Evolutionary conservation across 2,797 vertebrate genomes (phyloP).

Genomic region (Chiroxiphia lanceolata): DNA sequence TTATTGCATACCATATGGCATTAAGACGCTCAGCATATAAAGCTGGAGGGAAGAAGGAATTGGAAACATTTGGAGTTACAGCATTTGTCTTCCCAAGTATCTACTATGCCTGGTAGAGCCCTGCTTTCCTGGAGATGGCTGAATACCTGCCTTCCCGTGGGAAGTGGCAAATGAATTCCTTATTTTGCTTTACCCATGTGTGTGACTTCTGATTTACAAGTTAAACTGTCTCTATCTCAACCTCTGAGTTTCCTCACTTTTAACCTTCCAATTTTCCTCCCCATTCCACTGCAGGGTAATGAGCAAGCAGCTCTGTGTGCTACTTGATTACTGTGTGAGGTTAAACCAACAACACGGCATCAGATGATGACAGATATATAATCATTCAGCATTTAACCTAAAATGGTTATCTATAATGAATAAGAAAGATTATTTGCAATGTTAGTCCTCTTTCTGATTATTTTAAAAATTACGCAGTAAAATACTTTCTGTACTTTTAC

Average conservation of each 20-base stretch:
- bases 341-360: not conserved
- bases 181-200: not conserved
- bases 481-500: not conserved
- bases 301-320: fast-evolving
- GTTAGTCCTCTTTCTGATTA: not conserved
- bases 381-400: not conserved
- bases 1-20: not conserved
- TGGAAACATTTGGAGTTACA: fast-evolving
- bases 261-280: not conserved
- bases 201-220: not conserved
- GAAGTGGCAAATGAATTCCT: not conserved
- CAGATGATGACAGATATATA: not conserved
- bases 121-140: not conserved
- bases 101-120: fast-evolving
- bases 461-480: not conserved
- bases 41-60: too few species aligned
- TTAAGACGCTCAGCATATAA: not conserved
- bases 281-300: not conserved
- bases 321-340: not conserved
- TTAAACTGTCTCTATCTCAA: not conserved
- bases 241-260: not conserved
- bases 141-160: not conserved
- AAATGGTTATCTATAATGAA: not conserved
- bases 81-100: not conserved
- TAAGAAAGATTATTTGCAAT: not conserved